Base-by-base conservation (phyloP, 1,140 invertebrate species). In the Saccostrea echinata region DNA sequence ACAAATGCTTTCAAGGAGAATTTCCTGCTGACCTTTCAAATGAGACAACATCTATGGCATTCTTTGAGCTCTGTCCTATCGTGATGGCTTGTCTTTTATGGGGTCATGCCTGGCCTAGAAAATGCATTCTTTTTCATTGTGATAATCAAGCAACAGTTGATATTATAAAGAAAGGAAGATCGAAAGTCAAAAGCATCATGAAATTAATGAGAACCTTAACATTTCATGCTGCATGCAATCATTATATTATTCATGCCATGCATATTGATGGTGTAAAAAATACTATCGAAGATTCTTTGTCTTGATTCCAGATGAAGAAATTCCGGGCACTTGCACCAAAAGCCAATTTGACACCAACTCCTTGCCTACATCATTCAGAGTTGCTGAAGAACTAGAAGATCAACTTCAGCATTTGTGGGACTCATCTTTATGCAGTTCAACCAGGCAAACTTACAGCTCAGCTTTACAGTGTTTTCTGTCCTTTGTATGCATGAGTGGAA, bases 271-370 rank as follows among this genome's bases (percentile, higher is more conserved):
- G 85, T 8, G 51, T 24, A 1, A 76, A 76, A n/a, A 90, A 90
- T 27, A 52, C 12, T 82, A 87, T 89, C 0, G 85, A 85, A 13
- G 88, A 89, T 83, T 43, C 88, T 82, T 43, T 90, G 35, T 90
- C 90, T 90, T 64, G 85, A 11, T 90, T 86, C 18, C 87, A 90
- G 88, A 90, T 90, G 84, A 52, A 55, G 16, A 71, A 57, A 52
- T 90, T 90, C 64, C 76, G 87, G 13, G 24, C 61, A 0, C 27
- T 85, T 1, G 85, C 71, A 1, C 88, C 83, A 24, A 6, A 43
- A 13, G 88, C 88, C n/a, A 76, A 86, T 3, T 0, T 13, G 16
- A 33, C 35, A 2, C 68, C 85, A 27, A 84, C 61, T 33, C 64
- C 43, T 6, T 82, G 84, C 52, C 80, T 81, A 12, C 16, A 57